These are phyloP conservation scores for Beroe ovata DNA, from an alignment of 37 sponge, comb jelly and placozoan genomes.

Conservation along the genomic window DNA sequence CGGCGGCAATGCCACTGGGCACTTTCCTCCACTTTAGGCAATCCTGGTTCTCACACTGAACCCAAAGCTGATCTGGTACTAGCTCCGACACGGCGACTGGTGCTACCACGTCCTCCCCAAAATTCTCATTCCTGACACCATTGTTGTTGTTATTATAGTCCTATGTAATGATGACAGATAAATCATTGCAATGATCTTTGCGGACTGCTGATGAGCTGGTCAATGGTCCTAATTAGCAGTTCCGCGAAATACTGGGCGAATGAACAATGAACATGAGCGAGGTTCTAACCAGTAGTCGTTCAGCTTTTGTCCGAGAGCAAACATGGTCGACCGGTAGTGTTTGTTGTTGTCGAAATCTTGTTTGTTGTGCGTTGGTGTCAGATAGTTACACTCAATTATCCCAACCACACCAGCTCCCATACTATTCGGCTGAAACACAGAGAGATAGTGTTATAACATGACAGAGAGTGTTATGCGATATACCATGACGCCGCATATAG, in stretches of 20 bases:
- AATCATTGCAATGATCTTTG: too few species aligned
- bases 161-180: too few species aligned
- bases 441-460: too few species aligned
- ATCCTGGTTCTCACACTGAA: constrained; percentile 55
- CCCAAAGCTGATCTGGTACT: constrained; percentile 61
- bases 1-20: constrained; percentile 7
- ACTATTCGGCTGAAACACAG: constrained; percentile 63
- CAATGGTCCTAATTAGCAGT: too few species aligned
- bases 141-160: too few species aligned
- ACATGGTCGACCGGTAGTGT: constrained; percentile 65
- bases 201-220: too few species aligned
- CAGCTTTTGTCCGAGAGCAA: constrained; percentile 53
- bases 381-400: constrained; percentile 64
- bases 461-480: too few species aligned
- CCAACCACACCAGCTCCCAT: constrained; percentile 68
- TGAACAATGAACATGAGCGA: too few species aligned
- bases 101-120: constrained; percentile 7
- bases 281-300: constrained; percentile 48
- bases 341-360: constrained; percentile 67
- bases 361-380: constrained; percentile 69
- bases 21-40: constrained; percentile 66
- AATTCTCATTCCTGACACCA: constrained; percentile 67
- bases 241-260: too few species aligned
- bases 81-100: constrained; percentile 10
- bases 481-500: too few species aligned